Conservation (phyloP, 2,797 vertebrate genomes). For the Hydrocynus forskahlii region DNA sequence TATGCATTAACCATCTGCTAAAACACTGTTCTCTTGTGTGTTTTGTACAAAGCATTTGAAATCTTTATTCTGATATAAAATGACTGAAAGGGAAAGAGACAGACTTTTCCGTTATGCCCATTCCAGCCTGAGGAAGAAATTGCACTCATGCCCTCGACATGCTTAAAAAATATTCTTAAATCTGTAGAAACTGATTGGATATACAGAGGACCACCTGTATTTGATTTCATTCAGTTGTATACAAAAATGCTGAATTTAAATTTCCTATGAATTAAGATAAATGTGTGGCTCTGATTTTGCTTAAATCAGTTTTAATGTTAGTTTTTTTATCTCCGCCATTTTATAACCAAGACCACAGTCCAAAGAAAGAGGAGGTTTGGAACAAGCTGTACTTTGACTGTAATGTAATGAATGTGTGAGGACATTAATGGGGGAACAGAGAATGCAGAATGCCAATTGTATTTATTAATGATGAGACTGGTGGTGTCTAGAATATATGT, state of each 20-base stretch:
- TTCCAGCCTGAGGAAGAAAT: neutral
- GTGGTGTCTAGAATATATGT: conserved; percentile 65
- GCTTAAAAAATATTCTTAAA: neutral
- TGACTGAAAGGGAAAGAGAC: neutral
- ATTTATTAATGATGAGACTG: conserved; percentile 67
- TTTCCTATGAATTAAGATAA: neutral
- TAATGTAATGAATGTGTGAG: conserved; percentile 15
- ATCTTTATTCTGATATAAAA: neutral
- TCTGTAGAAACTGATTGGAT: neutral
- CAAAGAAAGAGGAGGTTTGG: neutral
- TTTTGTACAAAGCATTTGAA: conserved; percentile 4
- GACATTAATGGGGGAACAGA: neutral
- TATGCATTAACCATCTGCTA: conserved; percentile 18
- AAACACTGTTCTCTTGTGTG: neutral
- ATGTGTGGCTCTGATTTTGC: neutral
- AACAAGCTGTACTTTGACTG: neutral
- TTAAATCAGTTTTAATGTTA: neutral
- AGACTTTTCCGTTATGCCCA: neutral
- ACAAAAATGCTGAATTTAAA: conserved; percentile 6
- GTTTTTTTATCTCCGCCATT: neutral
- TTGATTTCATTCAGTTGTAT: neutral
- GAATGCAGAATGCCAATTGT: conserved; percentile 32
- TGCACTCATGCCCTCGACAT: neutral
- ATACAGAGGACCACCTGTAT: neutral
- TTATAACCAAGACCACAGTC: conserved; percentile 5